Evolutionary conservation across 2,888 invertebrate genomes (phyloP).

Genomic region (Vandiemenella viatica): DNA sequence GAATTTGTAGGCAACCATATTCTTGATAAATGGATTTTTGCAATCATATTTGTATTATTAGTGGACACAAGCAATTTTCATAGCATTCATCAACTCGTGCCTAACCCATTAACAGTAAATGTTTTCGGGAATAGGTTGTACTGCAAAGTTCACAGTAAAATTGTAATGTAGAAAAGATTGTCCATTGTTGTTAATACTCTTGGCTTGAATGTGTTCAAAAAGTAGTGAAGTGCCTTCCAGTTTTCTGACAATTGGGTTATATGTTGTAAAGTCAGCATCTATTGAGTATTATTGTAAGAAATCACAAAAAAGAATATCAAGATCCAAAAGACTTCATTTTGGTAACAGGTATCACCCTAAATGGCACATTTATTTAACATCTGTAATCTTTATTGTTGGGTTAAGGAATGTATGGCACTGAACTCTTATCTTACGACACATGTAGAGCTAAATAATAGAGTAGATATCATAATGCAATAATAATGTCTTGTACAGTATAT

Average conservation of each 20-base stretch:
- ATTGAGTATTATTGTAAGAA: slow-evolving; percentile 11
- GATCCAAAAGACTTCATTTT: slow-evolving; percentile 14
- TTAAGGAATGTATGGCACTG: slow-evolving; percentile 16
- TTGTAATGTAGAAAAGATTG: slow-evolving; percentile 15
- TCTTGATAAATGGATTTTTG: slow-evolving; percentile 20
- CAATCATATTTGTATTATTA: slow-evolving; percentile 17
- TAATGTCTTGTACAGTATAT: slow-evolving; percentile 11
- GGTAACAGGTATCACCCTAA: slow-evolving; percentile 53
- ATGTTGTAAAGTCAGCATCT: slow-evolving; percentile 24
- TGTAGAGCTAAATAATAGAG: slow-evolving; percentile 15
- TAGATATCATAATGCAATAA: slow-evolving; percentile 16
- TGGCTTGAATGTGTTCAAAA: slow-evolving; percentile 51
- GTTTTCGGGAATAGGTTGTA: slow-evolving; percentile 18
- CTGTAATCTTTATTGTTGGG: slow-evolving; percentile 13
- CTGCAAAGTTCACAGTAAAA: slow-evolving; percentile 17
- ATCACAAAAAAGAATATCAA: slow-evolving; percentile 4
- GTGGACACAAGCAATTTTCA: slow-evolving; percentile 16
- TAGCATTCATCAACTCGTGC: slow-evolving; percentile 19
- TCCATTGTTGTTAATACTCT: slow-evolving; percentile 18
- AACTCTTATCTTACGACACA: slow-evolving; percentile 14
- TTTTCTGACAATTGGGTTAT: slow-evolving; percentile 30
- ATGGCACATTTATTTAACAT: slow-evolving; percentile 38
- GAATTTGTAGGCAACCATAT: slow-evolving; percentile 18
- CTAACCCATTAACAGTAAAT: slow-evolving; percentile 14
- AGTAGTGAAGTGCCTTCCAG: slow-evolving; percentile 57